These are phyloP conservation scores for Trissolcus brochymenae DNA, from an alignment of 2,888 invertebrate genomes.

Conservation along the genomic window DNA sequence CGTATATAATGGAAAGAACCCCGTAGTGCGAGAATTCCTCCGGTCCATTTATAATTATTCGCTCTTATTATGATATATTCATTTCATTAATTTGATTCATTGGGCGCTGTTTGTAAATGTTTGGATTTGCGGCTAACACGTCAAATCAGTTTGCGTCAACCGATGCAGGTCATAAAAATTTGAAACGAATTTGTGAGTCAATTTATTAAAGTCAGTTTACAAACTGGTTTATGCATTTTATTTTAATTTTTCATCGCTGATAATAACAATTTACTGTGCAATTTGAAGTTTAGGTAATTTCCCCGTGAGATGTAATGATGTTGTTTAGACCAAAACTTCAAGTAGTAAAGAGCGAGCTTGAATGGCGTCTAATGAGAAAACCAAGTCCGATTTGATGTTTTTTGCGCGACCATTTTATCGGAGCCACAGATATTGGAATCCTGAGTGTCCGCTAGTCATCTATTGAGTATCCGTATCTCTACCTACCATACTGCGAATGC, in stretches of 20 bases:
- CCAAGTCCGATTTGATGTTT: constrained; percentile 61
- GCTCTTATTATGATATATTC: constrained; percentile 3
- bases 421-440: constrained; percentile 54
- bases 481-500: constrained; percentile 11
- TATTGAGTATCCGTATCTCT: constrained; percentile 44
- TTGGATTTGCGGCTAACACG: neutral
- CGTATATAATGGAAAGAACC: constrained; percentile 22
- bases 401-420: constrained; percentile 47
- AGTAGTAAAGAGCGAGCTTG: constrained; percentile 59
- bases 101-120: too few relatives aligned
- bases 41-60: constrained; percentile 1
- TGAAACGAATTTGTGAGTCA: neutral
- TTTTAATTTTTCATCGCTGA: too few relatives aligned
- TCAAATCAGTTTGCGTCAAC: neutral
- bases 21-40: constrained; percentile 4
- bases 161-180: neutral
- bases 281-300: too few relatives aligned
- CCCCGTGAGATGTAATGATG: too few relatives aligned
- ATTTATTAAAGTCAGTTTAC: too few relatives aligned
- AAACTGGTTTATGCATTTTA: too few relatives aligned
- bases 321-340: too few relatives aligned
- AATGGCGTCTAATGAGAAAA: constrained; percentile 70
- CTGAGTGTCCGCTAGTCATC: constrained; percentile 45
- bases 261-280: too few relatives aligned
- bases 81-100: neutral